Evolutionary conservation across 1,140 invertebrate species (phyloP).

Genomic region (Teleopsis dalmanni): DNA sequence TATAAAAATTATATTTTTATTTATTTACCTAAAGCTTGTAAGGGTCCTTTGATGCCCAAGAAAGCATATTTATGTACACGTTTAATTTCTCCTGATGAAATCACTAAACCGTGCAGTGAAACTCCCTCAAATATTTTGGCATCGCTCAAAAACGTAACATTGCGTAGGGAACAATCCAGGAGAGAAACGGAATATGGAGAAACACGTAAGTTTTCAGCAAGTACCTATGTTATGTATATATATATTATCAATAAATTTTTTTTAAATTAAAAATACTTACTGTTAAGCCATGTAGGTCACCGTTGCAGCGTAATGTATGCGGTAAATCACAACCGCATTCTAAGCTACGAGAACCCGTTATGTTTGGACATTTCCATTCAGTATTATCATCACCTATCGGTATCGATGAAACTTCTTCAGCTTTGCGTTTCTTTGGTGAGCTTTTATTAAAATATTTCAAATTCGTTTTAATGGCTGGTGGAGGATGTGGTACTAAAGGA

Average conservation of each 20-base stretch:
- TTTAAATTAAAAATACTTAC: slow-evolving; percentile 41
- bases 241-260: slow-evolving; percentile 8
- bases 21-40: slow-evolving; percentile 59
- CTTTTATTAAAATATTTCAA: slow-evolving; percentile 34
- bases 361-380: slow-evolving; percentile 69
- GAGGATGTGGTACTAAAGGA: slow-evolving; percentile 4
- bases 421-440: slow-evolving; percentile 29
- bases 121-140: slow-evolving; percentile 61
- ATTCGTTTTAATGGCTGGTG: slow-evolving; percentile 15
- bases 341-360: slow-evolving; percentile 46
- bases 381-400: slow-evolving; percentile 50
- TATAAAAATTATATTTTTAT: neutral
- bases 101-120: slow-evolving; percentile 67
- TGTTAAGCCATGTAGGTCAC: slow-evolving; percentile 60
- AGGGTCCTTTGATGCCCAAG: slow-evolving; percentile 53
- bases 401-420: slow-evolving; percentile 33
- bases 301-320: slow-evolving; percentile 72
- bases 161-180: slow-evolving; percentile 66
- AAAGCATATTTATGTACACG: slow-evolving; percentile 65
- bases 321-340: slow-evolving; percentile 78
- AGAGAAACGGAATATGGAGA: slow-evolving; percentile 61
- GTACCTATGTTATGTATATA: slow-evolving; percentile 39
- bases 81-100: slow-evolving; percentile 69
- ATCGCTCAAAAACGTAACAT: slow-evolving; percentile 58
- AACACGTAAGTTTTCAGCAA: slow-evolving; percentile 48